These are phyloP conservation scores for Rhaphigaster nebulosa DNA, from an alignment of 2,888 invertebrate species.

Conservation along the genomic window DNA sequence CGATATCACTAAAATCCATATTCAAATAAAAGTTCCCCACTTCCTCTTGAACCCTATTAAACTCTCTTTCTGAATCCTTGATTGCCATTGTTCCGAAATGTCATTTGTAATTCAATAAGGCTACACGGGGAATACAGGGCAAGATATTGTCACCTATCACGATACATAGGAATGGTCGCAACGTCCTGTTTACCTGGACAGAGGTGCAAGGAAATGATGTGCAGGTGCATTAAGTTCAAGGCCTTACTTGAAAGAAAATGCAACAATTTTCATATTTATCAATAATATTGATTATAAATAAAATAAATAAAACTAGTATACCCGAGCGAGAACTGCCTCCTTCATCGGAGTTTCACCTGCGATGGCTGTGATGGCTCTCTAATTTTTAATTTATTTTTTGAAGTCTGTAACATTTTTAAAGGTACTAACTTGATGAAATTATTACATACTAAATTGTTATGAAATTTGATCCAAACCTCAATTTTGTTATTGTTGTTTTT, in stretches of 20 bases:
- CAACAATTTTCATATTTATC: background rate
- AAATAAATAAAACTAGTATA: too few species aligned
- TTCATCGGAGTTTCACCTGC: too few species aligned
- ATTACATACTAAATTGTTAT: too few species aligned
- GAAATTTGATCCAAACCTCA: too few species aligned
- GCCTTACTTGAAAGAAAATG: background rate
- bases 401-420: too few species aligned
- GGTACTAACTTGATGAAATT: too few species aligned
- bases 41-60: conserved; percentile 37
- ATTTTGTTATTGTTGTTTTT: too few species aligned
- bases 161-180: background rate
- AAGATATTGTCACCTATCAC: background rate
- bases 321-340: too few species aligned
- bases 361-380: too few species aligned
- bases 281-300: too few species aligned
- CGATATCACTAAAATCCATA: background rate
- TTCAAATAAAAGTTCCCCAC: conserved; percentile 25
- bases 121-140: background rate
- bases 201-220: background rate
- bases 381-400: too few species aligned
- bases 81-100: background rate
- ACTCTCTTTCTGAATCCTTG: background rate
- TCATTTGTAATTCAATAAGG: background rate
- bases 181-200: background rate
- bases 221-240: background rate